Evolutionary conservation across 2,797 vertebrate genomes (phyloP), one percentile per base, ranked within the genome.

Genomic region (Pygocentrus nattereri): DNA sequence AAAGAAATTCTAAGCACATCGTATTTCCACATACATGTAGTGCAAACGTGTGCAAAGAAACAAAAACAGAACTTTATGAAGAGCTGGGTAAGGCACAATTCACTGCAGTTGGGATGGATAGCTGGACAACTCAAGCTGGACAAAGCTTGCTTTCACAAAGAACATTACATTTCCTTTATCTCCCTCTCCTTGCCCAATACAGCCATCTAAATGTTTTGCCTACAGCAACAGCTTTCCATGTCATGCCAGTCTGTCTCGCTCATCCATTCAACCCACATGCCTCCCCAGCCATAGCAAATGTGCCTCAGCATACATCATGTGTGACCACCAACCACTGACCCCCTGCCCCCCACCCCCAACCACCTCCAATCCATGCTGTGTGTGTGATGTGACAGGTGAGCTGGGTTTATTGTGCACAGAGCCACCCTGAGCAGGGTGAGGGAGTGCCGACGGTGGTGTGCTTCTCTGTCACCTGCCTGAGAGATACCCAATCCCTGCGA

Each of bases 401-500:
- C 81, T 85, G 90, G 91, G 93, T 93, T 71, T 91, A 91, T 90
- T 88, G 90, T 90, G 91, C 23, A 88, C 88, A 88, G 88, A 85
- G 74, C 71, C 82, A 79, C 89, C 89, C 90, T 64, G 31, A 76
- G 52, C 84, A 82, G 90, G 92, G 89, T 92, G 90, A 93, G 90
- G 85, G 90, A 91, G 90, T 83, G 91, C 85, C 88, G 84, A 85
- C 88, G 90, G 85, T 88, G 78, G 82, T 90, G 90, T 88, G 88
- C 92, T 92, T 85, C 85, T 88, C 92, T 93, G 93, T 93, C 92
- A 92, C 90, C 88, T 85, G 90, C 76, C 85, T 93, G 92, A 93
- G 92, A 91, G 89, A 93, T 93, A 91, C 91, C 61, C 92, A 90
- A 93, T 90, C 83, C 85, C 59, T 85, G 13, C 15, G 7, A 34